These are phyloP conservation scores for Cyprinodon variegatus DNA, from an alignment of 2,113 vertebrate species.

Conservation along the genomic window DNA sequence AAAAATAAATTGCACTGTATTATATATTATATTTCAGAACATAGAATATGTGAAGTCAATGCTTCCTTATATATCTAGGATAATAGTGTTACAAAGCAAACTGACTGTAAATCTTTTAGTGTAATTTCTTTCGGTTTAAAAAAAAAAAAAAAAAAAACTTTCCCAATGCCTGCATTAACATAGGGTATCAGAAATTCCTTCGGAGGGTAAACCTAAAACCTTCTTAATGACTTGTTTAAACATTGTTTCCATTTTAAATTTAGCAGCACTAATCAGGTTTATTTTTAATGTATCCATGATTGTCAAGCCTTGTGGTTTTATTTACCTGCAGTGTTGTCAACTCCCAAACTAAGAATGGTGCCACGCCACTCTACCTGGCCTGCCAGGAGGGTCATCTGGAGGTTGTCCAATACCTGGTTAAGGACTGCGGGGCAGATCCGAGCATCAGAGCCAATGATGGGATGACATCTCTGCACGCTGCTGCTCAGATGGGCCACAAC, in stretches of 20 bases:
- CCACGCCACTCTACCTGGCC: slow-evolving; percentile 97
- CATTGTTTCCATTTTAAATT: background rate
- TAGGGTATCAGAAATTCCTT: no score
- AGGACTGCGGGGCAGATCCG: slow-evolving; percentile 91
- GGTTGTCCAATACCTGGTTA: slow-evolving; percentile 92
- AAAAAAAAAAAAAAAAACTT: no score
- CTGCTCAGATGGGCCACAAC: slow-evolving; percentile 97
- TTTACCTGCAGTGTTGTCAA: slow-evolving; percentile 85
- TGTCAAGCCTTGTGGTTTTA: slow-evolving; percentile 11
- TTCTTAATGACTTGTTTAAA: background rate
- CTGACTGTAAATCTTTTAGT: no score
- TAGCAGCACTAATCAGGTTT: background rate
- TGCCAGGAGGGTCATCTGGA: slow-evolving; percentile 99
- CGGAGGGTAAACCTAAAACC: background rate
- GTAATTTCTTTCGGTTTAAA: no score
- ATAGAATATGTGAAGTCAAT: no score
- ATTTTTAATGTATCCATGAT: background rate
- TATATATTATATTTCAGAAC: no score
- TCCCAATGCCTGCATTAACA: no score
- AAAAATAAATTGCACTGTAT: no score
- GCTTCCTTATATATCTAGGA: no score
- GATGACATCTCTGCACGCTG: slow-evolving; percentile 94
- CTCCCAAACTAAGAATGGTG: slow-evolving; percentile 95
- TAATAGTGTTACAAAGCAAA: no score
- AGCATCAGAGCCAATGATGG: slow-evolving; percentile 88